These are phyloP conservation scores for Odontomachus brunneus DNA, from an alignment of 1,140 invertebrate species.

Conservation along the genomic window DNA sequence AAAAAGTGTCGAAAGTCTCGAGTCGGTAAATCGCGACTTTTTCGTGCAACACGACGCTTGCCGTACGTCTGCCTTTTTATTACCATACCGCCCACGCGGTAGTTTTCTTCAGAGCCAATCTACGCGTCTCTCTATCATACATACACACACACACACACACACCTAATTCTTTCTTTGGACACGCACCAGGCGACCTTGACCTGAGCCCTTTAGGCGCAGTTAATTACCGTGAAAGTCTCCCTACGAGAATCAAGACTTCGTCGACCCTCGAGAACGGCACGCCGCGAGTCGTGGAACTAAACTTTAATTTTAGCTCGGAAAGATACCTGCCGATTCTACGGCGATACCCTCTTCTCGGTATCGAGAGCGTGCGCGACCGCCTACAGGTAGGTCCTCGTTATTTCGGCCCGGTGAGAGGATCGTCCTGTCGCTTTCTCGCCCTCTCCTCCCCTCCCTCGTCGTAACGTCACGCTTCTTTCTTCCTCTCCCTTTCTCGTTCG, in stretches of 20 bases:
- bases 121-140: background rate
- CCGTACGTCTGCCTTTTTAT: slow-evolving; percentile 8
- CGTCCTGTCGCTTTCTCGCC: background rate
- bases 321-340: slow-evolving; percentile 56
- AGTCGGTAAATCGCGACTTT: slow-evolving; percentile 3
- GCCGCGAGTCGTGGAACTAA: slow-evolving; percentile 31
- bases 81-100: background rate
- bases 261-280: slow-evolving; percentile 24
- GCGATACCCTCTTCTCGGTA: slow-evolving; percentile 55
- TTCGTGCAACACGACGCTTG: background rate
- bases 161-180: background rate
- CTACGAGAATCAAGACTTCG: slow-evolving; percentile 9
- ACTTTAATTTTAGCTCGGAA: slow-evolving; percentile 23
- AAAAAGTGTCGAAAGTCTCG: background rate
- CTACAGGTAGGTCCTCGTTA: slow-evolving; percentile 47
- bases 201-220: slow-evolving; percentile 31
- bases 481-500: slow-evolving; percentile 10
- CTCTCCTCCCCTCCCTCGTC: no score
- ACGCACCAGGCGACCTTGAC: slow-evolving; percentile 33
- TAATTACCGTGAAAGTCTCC: slow-evolving; percentile 40
- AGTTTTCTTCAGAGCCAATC: slow-evolving; percentile 20
- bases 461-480: slow-evolving; percentile 38
- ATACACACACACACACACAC: no score
- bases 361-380: slow-evolving; percentile 30
- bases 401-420: slow-evolving; percentile 35